Evolutionary conservation across 2,113 vertebrate species (phyloP).

Genomic region (Pteropus alecto): DNA sequence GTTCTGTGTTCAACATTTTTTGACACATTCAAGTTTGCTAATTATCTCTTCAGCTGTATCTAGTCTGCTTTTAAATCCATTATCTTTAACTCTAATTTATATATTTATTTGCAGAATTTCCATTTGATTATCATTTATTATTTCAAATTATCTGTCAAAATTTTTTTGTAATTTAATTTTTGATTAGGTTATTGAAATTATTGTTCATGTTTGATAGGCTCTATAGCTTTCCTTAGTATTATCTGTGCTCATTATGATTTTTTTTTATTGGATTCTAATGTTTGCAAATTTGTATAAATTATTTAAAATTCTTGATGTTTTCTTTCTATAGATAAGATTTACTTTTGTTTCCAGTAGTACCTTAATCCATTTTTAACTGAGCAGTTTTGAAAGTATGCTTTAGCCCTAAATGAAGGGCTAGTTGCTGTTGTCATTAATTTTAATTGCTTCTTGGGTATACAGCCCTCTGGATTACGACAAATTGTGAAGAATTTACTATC

Average conservation of each 20-base stretch:
- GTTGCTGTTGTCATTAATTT: neutral
- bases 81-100: neutral
- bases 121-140: neutral
- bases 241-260: neutral
- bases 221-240: neutral
- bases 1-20: neutral
- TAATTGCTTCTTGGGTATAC: neutral
- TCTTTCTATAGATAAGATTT: neutral
- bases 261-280: neutral
- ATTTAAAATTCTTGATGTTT: neutral
- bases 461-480: neutral
- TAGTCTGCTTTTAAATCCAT: neutral
- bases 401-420: neutral
- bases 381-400: neutral
- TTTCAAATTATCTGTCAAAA: neutral
- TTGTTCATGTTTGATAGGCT: neutral
- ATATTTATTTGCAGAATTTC: neutral
- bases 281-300: neutral
- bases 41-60: neutral
- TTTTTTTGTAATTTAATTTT: neutral
- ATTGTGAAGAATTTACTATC: neutral
- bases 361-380: neutral
- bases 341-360: neutral
- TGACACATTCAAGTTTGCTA: neutral
- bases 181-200: neutral